Base-by-base conservation (phyloP, 1,140 invertebrate genomes). In the Drosophila nebulosa region DNA sequence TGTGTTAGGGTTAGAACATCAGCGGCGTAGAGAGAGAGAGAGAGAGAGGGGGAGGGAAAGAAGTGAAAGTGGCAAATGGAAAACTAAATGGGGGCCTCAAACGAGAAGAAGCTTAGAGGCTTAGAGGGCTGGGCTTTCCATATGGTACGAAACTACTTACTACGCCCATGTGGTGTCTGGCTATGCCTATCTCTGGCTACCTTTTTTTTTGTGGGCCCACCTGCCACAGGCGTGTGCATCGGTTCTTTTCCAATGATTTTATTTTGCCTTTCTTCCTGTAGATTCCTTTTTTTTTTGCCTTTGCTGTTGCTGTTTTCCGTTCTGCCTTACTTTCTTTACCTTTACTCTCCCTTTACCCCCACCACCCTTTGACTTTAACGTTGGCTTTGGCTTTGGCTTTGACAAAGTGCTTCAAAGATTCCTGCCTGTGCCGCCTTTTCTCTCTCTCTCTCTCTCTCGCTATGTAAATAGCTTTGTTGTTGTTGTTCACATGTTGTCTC, bases 361-460 rank as follows among this genome's bases (percentile, higher is more conserved):
- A 14, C n/a, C 4, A 0, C 39, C 32, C 53, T 22, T 57, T 64
- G 65, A 50, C 60, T 69, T 58, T 46, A 16, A 10, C 6, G 16
- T 5, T 18, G 35, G 56, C 50, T 56, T 46, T 61, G 67, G 57
- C 53, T 52, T 58, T 46, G 35, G 51, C 51, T 55, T 61, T 66
- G 64, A 66, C 66, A 59, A 69, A 64, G 69, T 59, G 70, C 70
- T 73, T 73, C 70, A 73, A 73, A 73, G 70, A 69, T 69, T 69
- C 57, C 16, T 21, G 16, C 39, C 39, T 46, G 35, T 36, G 53
- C 53, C 59, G 4, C n/a, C n/a, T n/a, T n/a, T n/a, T n/a, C n/a
- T n/a, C n/a, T n/a, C n/a, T n/a, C n/a, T n/a, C n/a, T n/a, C n/a
- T n/a, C n/a, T n/a, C n/a, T n/a, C n/a, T n/a, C n/a, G n/a, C 60